Percentiles rank a stretch among this genome's conserved stretches.
phyloP scores from a whole-genome alignment of 2,113 vertebrate species.

The Ictalurus furcatus region DNA sequence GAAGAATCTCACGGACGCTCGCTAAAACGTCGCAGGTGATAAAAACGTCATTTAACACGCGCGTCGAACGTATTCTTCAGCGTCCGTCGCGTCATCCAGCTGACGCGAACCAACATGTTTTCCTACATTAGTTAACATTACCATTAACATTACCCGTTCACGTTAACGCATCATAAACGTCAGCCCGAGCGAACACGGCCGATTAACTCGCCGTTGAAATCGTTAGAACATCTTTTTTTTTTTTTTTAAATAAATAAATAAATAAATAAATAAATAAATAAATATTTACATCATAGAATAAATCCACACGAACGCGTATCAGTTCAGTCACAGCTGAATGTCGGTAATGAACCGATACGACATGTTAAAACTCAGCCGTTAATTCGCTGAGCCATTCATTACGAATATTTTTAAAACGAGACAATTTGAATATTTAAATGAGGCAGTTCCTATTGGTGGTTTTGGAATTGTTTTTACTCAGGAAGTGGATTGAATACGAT shows the following conservation, averaged over 20 bases:
- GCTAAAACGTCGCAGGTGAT: no score
- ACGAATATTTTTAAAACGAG: background rate
- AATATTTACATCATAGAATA: background rate
- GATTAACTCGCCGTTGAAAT: background rate
- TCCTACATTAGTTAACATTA: background rate
- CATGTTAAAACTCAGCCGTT: background rate
- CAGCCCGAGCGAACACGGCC: background rate
- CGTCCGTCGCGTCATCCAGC: background rate
- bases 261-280: no score
- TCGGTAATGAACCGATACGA: background rate
- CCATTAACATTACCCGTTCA: background rate
- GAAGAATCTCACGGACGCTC: background rate
- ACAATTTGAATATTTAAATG: background rate
- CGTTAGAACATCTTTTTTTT: background rate
- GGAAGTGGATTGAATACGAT: background rate
- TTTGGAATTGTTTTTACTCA: background rate
- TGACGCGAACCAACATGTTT: no score
- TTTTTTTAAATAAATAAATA: background rate
- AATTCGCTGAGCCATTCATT: background rate
- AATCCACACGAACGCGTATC: background rate
- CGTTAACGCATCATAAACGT: background rate
- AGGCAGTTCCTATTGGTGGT: background rate
- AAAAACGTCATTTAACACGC: background rate
- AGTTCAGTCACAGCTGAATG: background rate
- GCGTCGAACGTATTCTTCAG: background rate